These are phyloP conservation scores for Leptinotarsa tumamoca DNA, from an alignment of 2,888 invertebrate species.

Conservation along the genomic window DNA sequence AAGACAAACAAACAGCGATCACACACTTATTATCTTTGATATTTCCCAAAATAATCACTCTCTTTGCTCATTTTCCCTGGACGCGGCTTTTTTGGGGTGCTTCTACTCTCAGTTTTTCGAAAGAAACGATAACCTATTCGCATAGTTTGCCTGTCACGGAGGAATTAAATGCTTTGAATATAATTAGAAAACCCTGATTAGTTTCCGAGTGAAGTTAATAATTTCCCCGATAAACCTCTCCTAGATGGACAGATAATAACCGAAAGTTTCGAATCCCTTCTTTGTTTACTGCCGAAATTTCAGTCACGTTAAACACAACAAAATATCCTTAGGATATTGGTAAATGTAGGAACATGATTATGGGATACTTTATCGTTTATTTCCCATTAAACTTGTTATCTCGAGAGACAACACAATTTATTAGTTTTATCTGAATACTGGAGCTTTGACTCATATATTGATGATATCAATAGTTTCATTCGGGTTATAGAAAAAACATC, in stretches of 20 bases:
- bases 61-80: no score
- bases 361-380: background rate
- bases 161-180: background rate
- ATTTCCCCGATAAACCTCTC: background rate
- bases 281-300: conserved; percentile 45
- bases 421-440: background rate
- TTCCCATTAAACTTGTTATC: background rate
- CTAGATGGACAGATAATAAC: background rate
- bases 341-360: background rate
- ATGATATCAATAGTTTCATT: no score
- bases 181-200: background rate
- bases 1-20: no score
- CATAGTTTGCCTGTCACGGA: no score
- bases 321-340: conserved; percentile 52
- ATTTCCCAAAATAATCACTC: no score
- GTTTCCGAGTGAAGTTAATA: background rate
- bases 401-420: background rate
- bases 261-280: conserved; percentile 37
- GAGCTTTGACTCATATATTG: background rate
- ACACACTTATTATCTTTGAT: no score
- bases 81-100: no score
- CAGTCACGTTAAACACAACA: conserved; percentile 54
- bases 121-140: no score
- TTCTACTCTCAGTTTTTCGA: no score
- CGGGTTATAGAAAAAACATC: no score